Percentiles rank a stretch among this genome's conserved stretches.
Evolutionary conservation across 2,113 vertebrate species (phyloP).

Genomic region (Peromyscus maniculatus): DNA sequence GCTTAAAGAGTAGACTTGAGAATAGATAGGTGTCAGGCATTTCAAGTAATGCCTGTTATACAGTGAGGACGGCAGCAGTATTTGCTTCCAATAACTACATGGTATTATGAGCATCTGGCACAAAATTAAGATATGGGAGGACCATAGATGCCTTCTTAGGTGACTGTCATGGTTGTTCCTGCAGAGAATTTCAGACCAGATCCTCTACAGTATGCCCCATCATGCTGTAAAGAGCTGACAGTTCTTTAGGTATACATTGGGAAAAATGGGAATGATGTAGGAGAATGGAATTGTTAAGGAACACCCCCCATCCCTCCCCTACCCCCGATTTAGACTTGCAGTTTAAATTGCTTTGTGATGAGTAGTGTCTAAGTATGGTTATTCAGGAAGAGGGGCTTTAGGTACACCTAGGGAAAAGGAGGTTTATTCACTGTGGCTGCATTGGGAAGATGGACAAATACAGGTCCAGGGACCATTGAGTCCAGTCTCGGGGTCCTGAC

Average conservation of each 20-base stretch:
- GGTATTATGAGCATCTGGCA: background rate
- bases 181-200: background rate
- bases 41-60: background rate
- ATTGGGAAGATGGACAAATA: background rate
- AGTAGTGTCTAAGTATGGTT: background rate
- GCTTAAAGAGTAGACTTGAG: slow-evolving; percentile 49
- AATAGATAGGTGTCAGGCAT: slow-evolving; percentile 9
- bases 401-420: background rate
- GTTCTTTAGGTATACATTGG: background rate
- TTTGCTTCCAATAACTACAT: slow-evolving; percentile 1
- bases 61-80: background rate
- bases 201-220: background rate
- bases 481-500: background rate
- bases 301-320: background rate
- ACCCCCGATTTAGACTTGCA: background rate
- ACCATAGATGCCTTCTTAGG: background rate
- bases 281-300: background rate
- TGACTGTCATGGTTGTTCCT: slow-evolving; percentile 14
- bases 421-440: background rate
- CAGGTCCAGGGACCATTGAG: background rate
- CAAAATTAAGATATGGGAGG: background rate
- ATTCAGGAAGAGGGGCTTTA: slow-evolving; percentile 31
- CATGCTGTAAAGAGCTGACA: background rate
- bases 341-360: slow-evolving; percentile 31
- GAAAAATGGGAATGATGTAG: background rate